Evolutionary conservation across 2,888 invertebrate species (phyloP).

Genomic region (Ephialtes manifestator): DNA sequence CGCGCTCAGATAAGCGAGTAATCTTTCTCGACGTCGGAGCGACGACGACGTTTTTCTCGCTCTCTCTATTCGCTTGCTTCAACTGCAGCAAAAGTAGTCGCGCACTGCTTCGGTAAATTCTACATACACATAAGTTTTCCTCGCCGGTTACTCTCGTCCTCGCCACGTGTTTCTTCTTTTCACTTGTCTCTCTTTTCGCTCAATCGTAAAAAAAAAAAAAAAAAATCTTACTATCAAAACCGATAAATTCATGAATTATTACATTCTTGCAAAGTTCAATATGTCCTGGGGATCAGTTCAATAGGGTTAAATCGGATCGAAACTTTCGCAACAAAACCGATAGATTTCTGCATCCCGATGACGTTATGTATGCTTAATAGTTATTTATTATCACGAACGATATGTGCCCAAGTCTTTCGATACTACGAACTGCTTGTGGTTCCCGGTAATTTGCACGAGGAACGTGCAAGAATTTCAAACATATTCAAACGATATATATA

Average conservation of each 20-base stretch:
- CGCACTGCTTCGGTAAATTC: not conserved
- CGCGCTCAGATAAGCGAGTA: conserved; percentile 62
- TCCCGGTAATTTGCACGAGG: conserved; percentile 32
- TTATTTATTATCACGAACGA: conserved; percentile 25
- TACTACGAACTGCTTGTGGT: conserved; percentile 27
- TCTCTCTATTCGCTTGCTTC: not conserved
- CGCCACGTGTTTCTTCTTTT: conserved; percentile 21
- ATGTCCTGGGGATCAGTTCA: conserved; percentile 36
- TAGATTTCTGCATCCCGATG: conserved; percentile 20
- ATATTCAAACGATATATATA: conserved; percentile 36
- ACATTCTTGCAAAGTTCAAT: conserved; percentile 58
- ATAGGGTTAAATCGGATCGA: conserved; percentile 1
- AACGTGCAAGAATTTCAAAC: conserved; percentile 57
- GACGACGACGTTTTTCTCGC: conserved; percentile 36
- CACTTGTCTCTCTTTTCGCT: not conserved
- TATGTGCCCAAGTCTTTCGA: not conserved
- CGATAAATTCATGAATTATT: conserved; percentile 29
- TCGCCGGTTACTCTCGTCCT: conserved; percentile 1
- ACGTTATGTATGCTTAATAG: not conserved
- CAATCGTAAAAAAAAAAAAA: not conserved
- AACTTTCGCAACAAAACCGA: not conserved
- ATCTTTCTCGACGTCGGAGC: conserved; percentile 55
- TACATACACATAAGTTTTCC: too few relatives aligned
- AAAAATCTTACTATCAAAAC: not conserved
- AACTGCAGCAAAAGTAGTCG: not conserved